Conservation (phyloP, 1,140 invertebrate genomes). For the Brachionus rubens region DNA sequence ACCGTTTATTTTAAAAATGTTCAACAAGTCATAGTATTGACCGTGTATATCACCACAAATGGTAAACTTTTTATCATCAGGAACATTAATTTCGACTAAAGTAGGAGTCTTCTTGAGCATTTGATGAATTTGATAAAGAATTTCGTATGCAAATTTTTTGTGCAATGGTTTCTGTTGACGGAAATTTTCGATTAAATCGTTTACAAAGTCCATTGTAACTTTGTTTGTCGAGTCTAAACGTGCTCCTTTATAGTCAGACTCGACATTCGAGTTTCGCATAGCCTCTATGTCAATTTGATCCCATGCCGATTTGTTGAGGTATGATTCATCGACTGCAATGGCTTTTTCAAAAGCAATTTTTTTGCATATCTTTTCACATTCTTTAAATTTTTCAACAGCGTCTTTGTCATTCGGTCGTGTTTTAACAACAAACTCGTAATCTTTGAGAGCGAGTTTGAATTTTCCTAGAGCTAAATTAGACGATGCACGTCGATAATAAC, state of each 20-base stretch:
- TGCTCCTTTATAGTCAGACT: conserved; percentile 77
- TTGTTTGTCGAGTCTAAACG: conserved; percentile 76
- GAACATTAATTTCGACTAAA: conserved; percentile 76
- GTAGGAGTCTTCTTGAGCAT: conserved; percentile 40
- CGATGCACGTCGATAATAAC: conserved; percentile 82
- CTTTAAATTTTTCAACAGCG: conserved; percentile 83
- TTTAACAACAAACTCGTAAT: conserved; percentile 90
- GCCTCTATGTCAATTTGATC: conserved; percentile 81
- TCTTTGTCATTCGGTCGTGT: conserved; percentile 86
- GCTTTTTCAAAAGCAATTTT: conserved; percentile 93
- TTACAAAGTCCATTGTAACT: conserved; percentile 72
- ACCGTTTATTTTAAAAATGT: conserved; percentile 95
- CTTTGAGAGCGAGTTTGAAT: conserved; percentile 89
- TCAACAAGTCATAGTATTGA: conserved; percentile 95
- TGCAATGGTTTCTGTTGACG: conserved; percentile 88
- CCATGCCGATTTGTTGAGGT: conserved; percentile 73
- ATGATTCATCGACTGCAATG: conserved; percentile 82
- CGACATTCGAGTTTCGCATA: conserved; percentile 68
- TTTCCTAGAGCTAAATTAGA: conserved; percentile 95
- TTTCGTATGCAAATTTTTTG: conserved; percentile 94
- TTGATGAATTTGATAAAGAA: conserved; percentile 55
- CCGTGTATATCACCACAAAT: conserved; percentile 99
- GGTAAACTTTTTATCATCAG: conserved; percentile 83
- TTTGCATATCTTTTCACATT: conserved; percentile 93
- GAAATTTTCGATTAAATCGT: conserved; percentile 82